Evolutionary conservation across 2,888 invertebrate genomes (phyloP).

Genomic region (Cryptosula pallasiana): DNA sequence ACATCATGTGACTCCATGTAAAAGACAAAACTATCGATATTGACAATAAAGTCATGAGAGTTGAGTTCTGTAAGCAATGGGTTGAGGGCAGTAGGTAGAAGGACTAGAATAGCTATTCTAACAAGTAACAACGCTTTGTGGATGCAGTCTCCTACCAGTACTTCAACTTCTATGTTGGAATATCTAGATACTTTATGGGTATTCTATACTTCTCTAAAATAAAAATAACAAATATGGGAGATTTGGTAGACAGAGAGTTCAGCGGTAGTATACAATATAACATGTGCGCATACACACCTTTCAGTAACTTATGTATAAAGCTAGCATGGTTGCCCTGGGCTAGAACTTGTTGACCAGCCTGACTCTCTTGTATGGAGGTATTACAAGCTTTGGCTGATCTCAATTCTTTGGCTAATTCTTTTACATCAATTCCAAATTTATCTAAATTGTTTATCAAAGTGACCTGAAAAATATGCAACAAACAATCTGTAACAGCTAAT

Average conservation of each 20-base stretch:
- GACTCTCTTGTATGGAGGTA: conserved; percentile 71
- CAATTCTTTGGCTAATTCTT: conserved; percentile 73
- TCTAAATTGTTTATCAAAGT: conserved; percentile 86
- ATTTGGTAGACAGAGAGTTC: too few species aligned
- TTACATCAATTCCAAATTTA: conserved; percentile 73
- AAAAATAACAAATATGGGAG: too few species aligned
- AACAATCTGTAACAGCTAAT: neutral
- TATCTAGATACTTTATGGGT: conserved; percentile 62
- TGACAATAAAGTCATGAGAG: too few species aligned
- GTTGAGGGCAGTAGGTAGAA: too few species aligned
- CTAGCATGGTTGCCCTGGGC: conserved; percentile 85
- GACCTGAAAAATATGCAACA: conserved; percentile 58
- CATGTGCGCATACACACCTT: conserved; percentile 47
- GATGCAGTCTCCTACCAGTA: too few species aligned
- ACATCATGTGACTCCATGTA: too few species aligned
- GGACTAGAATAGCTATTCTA: too few species aligned
- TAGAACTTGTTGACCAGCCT: conserved; percentile 66
- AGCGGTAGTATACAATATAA: conserved; percentile 1
- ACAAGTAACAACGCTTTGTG: too few species aligned
- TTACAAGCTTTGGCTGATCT: conserved; percentile 82
- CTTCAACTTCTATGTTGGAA: neutral
- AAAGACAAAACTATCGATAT: too few species aligned
- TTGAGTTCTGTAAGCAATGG: too few species aligned
- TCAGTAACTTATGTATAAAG: conserved; percentile 58
- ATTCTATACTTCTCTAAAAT: conserved; percentile 71